phyloP scores from a whole-genome alignment of 2,888 invertebrate species.

The Holacanthella duospinosa region DNA sequence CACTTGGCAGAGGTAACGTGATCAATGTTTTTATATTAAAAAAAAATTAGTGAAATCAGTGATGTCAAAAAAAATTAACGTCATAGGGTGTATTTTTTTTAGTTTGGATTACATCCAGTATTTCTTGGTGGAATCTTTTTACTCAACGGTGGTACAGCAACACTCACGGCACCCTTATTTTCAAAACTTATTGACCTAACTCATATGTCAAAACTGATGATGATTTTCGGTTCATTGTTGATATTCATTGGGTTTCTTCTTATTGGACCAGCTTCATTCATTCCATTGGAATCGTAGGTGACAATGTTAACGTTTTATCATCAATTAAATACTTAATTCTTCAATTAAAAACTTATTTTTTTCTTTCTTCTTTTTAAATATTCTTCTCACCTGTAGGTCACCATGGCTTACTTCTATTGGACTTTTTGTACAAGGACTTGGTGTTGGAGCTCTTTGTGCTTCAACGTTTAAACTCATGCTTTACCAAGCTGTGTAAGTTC shows the following conservation, averaged over 20 bases:
- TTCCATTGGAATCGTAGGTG: slow-evolving; percentile 52
- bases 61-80: background rate
- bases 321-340: background rate
- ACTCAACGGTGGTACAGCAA: slow-evolving; percentile 71
- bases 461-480: slow-evolving; percentile 77
- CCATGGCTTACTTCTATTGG: slow-evolving; percentile 60
- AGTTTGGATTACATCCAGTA: slow-evolving; percentile 59
- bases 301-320: background rate
- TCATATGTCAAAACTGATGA: slow-evolving; percentile 56
- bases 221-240: slow-evolving; percentile 55
- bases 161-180: slow-evolving; percentile 60
- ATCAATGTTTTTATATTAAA: background rate
- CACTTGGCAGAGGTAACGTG: slow-evolving; percentile 43
- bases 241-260: slow-evolving; percentile 59
- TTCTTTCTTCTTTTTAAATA: background rate
- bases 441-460: slow-evolving; percentile 71
- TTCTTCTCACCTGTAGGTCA: slow-evolving; percentile 45
- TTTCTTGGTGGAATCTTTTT: slow-evolving; percentile 69
- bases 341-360: background rate
- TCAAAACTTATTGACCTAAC: slow-evolving; percentile 67
- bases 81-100: slow-evolving; percentile 32
- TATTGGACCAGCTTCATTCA: slow-evolving; percentile 71
- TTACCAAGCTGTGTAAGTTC: slow-evolving; percentile 65
- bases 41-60: background rate
- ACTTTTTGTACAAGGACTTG: slow-evolving; percentile 66